phyloP scores from a whole-genome alignment of 2,113 vertebrate species.

The Aptenodytes forsteri region DNA sequence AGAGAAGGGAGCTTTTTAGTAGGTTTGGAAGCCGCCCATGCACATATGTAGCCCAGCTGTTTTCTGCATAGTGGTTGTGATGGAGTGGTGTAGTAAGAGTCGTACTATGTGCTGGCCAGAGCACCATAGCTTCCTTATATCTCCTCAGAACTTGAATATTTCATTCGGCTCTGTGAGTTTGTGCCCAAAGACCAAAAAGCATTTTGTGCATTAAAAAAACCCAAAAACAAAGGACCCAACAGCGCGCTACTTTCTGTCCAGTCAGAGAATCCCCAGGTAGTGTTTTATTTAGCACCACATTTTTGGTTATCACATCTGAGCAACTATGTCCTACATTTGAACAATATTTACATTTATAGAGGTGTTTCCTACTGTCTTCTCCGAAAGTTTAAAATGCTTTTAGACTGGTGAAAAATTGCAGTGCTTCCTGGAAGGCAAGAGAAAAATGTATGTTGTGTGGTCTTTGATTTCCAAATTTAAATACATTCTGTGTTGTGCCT shows the following conservation, averaged over 20 bases:
- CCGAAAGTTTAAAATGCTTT: slow-evolving; percentile 15
- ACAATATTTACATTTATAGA: not conserved
- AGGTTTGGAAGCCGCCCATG: slow-evolving; percentile 26
- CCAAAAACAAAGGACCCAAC: not conserved
- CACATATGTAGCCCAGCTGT: slow-evolving; percentile 47
- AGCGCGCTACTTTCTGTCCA: not conserved
- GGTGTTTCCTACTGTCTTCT: not conserved
- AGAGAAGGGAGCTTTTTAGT: slow-evolving; percentile 27
- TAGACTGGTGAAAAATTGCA: not conserved
- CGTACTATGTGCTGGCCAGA: not conserved
- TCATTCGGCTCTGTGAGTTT: not conserved
- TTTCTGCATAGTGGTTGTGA: slow-evolving; percentile 32
- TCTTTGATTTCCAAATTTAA: slow-evolving; percentile 66
- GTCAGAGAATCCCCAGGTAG: not conserved
- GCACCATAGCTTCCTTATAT: not conserved
- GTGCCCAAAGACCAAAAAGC: not conserved
- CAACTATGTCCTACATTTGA: not conserved
- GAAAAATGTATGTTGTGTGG: slow-evolving; percentile 49
- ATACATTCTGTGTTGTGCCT: slow-evolving; percentile 65
- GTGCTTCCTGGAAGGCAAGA: slow-evolving; percentile 24
- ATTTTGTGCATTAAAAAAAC: not conserved
- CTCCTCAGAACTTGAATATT: not conserved
- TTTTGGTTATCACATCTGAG: not conserved
- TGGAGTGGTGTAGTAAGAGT: not conserved
- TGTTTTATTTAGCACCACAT: not conserved